These are phyloP conservation scores for Maniola hyperantus DNA, from an alignment of 2,888 invertebrate species.

Conservation along the genomic window DNA sequence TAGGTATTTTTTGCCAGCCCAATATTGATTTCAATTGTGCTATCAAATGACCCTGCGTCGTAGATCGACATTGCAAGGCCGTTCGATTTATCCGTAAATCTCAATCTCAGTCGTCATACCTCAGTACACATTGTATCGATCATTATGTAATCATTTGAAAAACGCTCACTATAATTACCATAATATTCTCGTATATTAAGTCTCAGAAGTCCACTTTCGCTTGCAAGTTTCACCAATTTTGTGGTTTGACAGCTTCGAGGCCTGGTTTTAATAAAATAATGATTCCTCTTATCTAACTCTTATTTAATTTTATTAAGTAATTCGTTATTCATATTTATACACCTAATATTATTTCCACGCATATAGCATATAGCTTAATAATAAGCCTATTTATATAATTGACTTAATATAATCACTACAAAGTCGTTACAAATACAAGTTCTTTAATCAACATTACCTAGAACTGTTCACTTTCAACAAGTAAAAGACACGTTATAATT, in stretches of 20 bases:
- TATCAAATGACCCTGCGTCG: conserved; percentile 31
- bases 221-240: conserved; percentile 33
- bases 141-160: conserved; percentile 60
- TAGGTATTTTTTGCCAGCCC: background rate
- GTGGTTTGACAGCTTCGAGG: conserved; percentile 32
- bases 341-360: no score
- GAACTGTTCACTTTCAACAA: no score
- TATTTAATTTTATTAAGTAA: background rate
- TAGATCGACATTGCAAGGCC: conserved; percentile 32
- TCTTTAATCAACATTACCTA: no score
- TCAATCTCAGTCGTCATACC: conserved; percentile 36
- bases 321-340: background rate
- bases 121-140: conserved; percentile 36
- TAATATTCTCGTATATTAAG: conserved; percentile 53
- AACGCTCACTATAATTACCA: conserved; percentile 56
- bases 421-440: no score
- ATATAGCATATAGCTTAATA: no score
- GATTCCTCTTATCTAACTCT: conserved; percentile 41
- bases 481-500: no score
- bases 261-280: conserved; percentile 24
- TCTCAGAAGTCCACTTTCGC: conserved; percentile 64
- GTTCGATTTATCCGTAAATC: conserved; percentile 34
- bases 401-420: no score
- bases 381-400: no score
- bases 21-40: conserved; percentile 25